A percentile compares a stretch with the other conserved stretches of the same genome.
Conservation (phyloP, 2,113 vertebrate genomes). For the Polypterus senegalus region DNA sequence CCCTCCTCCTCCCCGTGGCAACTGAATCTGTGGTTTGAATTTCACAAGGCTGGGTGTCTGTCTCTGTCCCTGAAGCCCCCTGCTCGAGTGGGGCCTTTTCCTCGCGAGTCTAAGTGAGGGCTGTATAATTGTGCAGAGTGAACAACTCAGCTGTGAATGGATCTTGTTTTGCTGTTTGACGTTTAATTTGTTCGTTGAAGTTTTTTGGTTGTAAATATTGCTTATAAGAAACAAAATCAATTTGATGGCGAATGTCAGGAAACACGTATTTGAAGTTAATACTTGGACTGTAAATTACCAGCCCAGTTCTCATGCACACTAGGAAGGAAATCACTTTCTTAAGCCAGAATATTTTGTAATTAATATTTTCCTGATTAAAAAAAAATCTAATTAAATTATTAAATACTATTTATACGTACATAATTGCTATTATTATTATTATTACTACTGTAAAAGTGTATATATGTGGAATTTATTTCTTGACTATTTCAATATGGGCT, state of each 20-base stretch:
- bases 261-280: no score
- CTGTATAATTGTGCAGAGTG: neutral
- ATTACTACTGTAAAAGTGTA: neutral
- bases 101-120: no score
- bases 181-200: neutral
- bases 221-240: neutral
- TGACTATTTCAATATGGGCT: neutral
- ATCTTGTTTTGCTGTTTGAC: neutral
- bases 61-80: no score
- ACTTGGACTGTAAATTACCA: no score
- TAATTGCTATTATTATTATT: neutral
- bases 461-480: neutral
- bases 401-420: neutral
- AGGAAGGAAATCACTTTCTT: neutral
- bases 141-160: neutral
- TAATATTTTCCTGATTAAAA: neutral
- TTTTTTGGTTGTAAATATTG: neutral
- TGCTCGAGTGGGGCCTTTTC: no score
- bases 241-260: neutral
- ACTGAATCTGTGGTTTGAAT: no score
- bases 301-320: no score
- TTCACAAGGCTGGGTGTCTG: no score
- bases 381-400: neutral
- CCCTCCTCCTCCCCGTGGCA: no score
- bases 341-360: neutral